A percentile compares a stretch with the other conserved stretches of the same genome.
phyloP scores from a whole-genome alignment of 2,888 invertebrate species.

The Achlya flavicornis region DNA sequence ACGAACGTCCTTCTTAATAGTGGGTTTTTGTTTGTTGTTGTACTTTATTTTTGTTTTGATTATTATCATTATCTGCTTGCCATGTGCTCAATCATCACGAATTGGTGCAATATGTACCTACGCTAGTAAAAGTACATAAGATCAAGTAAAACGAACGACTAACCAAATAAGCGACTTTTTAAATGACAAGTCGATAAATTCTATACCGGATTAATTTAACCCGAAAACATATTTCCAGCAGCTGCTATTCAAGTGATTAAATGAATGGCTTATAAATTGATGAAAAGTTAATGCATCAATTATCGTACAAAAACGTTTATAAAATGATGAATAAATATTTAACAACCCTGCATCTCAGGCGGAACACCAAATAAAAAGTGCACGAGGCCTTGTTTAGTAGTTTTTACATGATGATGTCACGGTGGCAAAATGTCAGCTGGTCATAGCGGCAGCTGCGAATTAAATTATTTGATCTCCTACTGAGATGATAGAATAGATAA shows the following conservation, averaged over 20 bases:
- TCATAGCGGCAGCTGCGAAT: constrained; percentile 3
- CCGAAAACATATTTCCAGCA: no score
- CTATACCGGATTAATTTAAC: no score
- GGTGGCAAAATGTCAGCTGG: constrained; percentile 11
- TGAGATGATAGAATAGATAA: not conserved
- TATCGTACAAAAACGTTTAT: no score
- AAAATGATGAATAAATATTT: not conserved
- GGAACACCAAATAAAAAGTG: constrained; percentile 9
- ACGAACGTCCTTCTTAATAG: not conserved
- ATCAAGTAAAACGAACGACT: no score
- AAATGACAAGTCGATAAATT: no score
- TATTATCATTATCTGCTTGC: not conserved
- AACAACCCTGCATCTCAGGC: constrained; percentile 5
- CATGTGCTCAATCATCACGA: no score
- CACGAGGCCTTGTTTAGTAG: constrained; percentile 21
- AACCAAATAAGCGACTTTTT: no score
- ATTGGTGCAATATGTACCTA: no score
- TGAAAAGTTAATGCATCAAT: no score
- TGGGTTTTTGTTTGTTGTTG: not conserved
- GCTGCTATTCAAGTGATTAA: no score
- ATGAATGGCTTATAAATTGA: no score
- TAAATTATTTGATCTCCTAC: constrained; percentile 1
- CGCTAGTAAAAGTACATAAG: no score
- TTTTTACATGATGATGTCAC: constrained; percentile 25
- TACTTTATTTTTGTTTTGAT: not conserved